These are phyloP conservation scores for Thysanoteuthis rhombus DNA, from an alignment of 2,888 invertebrate genomes.

Conservation along the genomic window DNA sequence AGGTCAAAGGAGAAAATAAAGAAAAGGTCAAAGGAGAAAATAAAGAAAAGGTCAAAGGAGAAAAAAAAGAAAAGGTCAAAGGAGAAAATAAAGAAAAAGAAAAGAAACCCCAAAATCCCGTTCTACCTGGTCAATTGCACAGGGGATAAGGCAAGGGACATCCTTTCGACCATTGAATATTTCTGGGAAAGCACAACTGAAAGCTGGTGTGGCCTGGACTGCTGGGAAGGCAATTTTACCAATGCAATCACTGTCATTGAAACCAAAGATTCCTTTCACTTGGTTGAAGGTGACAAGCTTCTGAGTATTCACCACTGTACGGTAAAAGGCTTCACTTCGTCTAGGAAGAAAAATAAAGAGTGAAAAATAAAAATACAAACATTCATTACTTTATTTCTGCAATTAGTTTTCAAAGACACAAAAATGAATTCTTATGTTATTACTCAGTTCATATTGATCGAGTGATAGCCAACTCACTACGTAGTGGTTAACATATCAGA, in stretches of 20 bases:
- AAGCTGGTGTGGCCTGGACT: conserved; percentile 93
- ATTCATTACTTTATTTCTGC: not conserved
- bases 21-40: not conserved
- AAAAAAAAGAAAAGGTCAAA: not conserved
- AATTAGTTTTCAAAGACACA: not conserved
- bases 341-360: conserved; percentile 71
- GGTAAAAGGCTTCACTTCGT: conserved; percentile 88
- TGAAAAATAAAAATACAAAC: not conserved
- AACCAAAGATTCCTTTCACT: conserved; percentile 97
- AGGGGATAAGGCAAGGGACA: conserved; percentile 89
- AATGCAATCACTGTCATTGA: conserved; percentile 92
- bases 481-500: no score
- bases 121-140: conserved; percentile 92
- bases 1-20: not conserved
- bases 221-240: conserved; percentile 98
- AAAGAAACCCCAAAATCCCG: not conserved
- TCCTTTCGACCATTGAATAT: conserved; percentile 82
- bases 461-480: no score
- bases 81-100: not conserved
- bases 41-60: not conserved
- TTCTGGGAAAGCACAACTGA: conserved; percentile 76
- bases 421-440: no score
- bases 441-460: no score
- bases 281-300: conserved; percentile 97
- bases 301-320: conserved; percentile 90